Percentiles rank a stretch among this genome's conserved stretches.
Conservation (phyloP, 2,888 invertebrate genomes). For the Pseudanteris insignis region DNA sequence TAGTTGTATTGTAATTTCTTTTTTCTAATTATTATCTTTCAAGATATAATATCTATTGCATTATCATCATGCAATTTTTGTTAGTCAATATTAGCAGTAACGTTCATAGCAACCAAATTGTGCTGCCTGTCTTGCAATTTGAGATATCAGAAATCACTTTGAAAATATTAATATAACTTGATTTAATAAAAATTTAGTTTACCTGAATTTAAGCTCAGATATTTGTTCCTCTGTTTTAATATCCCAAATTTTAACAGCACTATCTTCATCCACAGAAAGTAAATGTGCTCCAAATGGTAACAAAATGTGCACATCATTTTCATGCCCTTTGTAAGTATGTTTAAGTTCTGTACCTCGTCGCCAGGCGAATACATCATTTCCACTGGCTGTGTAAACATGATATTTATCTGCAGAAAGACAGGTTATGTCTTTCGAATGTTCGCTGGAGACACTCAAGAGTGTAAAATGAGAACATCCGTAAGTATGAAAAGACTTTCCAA, state of each 20-base stretch:
- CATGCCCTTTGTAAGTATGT: constrained; percentile 82
- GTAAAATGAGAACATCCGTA: constrained; percentile 86
- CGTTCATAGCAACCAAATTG: too few species aligned
- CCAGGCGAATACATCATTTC: constrained; percentile 86
- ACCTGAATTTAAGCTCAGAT: constrained; percentile 73
- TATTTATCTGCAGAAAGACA: constrained; percentile 79
- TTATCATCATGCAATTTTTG: too few species aligned
- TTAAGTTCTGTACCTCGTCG: constrained; percentile 84
- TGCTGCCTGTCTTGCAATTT: too few species aligned
- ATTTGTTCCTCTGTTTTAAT: constrained; percentile 78
- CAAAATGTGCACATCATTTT: constrained; percentile 76
- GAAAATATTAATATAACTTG: too few species aligned
- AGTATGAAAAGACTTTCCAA: constrained; percentile 91
- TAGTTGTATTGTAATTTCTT: too few species aligned
- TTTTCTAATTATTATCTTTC: too few species aligned
- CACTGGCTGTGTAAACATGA: constrained; percentile 82
- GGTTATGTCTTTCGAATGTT: constrained; percentile 82
- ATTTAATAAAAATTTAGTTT: neutral
- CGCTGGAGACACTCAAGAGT: constrained; percentile 83
- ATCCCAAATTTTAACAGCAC: constrained; percentile 84
- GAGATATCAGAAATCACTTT: too few species aligned
- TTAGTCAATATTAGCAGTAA: too few species aligned
- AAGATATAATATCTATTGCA: too few species aligned
- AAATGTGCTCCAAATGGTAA: constrained; percentile 88
- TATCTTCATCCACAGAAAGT: constrained; percentile 83